Conservation (phyloP, 1,140 invertebrate genomes). For the Globodera rostochiensis region DNA sequence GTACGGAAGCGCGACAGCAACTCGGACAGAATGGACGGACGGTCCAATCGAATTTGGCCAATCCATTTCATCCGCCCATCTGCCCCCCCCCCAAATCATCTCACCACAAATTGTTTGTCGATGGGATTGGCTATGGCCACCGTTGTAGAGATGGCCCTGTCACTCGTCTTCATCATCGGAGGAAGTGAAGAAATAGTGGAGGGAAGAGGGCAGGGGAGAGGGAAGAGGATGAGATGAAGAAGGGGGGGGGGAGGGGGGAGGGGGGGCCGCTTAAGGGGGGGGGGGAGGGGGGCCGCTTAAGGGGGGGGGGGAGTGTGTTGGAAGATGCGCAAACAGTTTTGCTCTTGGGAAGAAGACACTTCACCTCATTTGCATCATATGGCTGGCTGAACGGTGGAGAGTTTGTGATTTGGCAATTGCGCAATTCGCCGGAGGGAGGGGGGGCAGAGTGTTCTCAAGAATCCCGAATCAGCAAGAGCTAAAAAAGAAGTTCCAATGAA, state of each 20-base stretch:
- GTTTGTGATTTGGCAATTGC: neutral
- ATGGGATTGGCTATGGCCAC: conserved; percentile 5
- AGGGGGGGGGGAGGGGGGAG: too few species aligned
- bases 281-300: too few species aligned
- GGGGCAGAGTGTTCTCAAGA: too few species aligned
- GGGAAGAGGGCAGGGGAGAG: neutral
- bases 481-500: neutral
- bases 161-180: neutral
- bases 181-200: neutral
- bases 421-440: neutral
- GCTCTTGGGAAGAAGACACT: neutral
- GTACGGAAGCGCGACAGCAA: neutral
- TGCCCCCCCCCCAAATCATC: neutral
- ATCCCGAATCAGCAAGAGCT: neutral
- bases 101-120: neutral
- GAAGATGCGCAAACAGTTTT: conserved; percentile 16
- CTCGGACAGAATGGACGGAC: neutral
- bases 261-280: neutral
- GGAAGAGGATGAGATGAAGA: neutral
- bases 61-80: neutral
- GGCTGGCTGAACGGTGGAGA: neutral
- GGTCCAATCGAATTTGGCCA: neutral
- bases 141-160: neutral
- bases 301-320: neutral
- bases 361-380: neutral